Evolutionary conservation across 2,113 vertebrate genomes (phyloP), one percentile per base, ranked within the genome.

Genomic region (Kryptolebias marmoratus): DNA sequence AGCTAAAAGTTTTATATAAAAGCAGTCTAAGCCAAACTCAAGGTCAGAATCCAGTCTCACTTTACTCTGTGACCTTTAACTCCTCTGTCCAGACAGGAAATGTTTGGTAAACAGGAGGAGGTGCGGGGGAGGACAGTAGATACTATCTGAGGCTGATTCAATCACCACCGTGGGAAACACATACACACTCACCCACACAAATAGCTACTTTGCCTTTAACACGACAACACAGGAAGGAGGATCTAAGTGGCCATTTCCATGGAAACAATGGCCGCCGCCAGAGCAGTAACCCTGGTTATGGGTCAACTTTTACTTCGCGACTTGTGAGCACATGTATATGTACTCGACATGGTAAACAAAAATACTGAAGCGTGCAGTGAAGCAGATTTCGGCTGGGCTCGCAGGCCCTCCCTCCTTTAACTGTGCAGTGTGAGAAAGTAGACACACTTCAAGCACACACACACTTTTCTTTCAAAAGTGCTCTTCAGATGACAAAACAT

Each of bases 401-500:
- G 6, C 1, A 7, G 18, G 28, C 67, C 58, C 70, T 54, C 59
- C 61, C 27, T 52, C 58, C 57, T 32, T 49, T 53, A 11, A 55
- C 85, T 73, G 71, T 2, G 50, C 84, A 2, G 66, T 68, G 67
- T 73, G 82, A 88, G 85, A 90, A 90, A 88, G 87, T 87, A 86
- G 73, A 81, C 83, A 82, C 73, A 82, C 79, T 77, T 77, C 79
- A 85, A 71, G 79, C 71, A 54, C 69, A 68, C 75, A 71, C 82
- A 65, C 71, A 4, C 77, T 75, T 60, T 42, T 79, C 84, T 84
- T 80, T 87, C 79, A 84, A 71, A 84, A 65, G 68, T 36, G 48
- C 85, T 83, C 84, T 86, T 77, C 77, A 79, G 58, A 84, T 84
- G 88, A 90, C 87, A 87, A 90, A 89, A 89, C 78, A 83, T 85